Evolutionary conservation across 2,113 vertebrate genomes (phyloP).

Genomic region (Charina bottae): DNA sequence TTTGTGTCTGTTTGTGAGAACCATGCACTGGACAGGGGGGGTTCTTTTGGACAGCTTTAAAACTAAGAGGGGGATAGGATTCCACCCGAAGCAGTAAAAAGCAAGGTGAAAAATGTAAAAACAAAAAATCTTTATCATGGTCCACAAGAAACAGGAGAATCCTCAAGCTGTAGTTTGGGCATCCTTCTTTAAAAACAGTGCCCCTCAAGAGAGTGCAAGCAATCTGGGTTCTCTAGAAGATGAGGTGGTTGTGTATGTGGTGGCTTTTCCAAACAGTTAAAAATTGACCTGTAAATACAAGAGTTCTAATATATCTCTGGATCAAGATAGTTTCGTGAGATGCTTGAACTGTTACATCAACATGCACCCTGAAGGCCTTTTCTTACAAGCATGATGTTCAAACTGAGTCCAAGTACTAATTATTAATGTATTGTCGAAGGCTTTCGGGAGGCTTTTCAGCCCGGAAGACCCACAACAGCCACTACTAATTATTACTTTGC

Average conservation of each 20-base stretch:
- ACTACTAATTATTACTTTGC: neutral
- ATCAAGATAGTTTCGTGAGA: neutral
- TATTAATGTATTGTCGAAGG: too few relatives aligned
- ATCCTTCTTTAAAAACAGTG: too few relatives aligned
- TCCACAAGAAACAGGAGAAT: neutral
- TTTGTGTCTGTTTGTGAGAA: neutral
- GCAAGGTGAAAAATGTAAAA: neutral
- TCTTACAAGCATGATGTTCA: neutral
- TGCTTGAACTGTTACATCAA: neutral
- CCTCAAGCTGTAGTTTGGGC: too few relatives aligned
- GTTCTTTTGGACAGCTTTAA: neutral
- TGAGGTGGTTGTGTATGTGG: neutral
- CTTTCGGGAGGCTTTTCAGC: too few relatives aligned
- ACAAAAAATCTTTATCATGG: neutral
- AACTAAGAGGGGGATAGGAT: neutral
- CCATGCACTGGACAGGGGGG: too few relatives aligned
- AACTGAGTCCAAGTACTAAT: neutral
- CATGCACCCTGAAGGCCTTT: neutral
- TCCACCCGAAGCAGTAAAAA: neutral
- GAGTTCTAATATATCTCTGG: neutral
- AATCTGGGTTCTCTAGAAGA: neutral
- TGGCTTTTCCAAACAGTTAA: neutral
- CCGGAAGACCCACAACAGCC: too few relatives aligned
- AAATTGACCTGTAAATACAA: neutral
- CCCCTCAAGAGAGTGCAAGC: neutral